These are phyloP conservation scores for Cheilosia vernalis DNA, from an alignment of 2,888 invertebrate species.

Conservation along the genomic window DNA sequence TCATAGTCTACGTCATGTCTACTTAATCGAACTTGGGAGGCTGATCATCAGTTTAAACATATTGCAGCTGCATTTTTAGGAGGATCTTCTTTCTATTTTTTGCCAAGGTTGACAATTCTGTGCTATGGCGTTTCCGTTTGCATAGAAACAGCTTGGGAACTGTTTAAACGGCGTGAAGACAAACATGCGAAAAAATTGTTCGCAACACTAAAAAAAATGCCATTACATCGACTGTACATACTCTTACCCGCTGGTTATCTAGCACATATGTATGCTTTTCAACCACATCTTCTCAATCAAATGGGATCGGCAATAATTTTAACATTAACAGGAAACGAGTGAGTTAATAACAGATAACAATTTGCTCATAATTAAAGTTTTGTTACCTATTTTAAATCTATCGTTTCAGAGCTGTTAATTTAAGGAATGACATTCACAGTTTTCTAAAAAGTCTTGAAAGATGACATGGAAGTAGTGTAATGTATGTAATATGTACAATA, in stretches of 20 bases:
- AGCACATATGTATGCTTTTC: constrained; percentile 74
- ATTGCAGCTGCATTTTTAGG: constrained; percentile 78
- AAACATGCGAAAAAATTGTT: constrained; percentile 24
- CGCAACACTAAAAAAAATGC: constrained; percentile 9
- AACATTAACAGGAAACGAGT: constrained; percentile 45
- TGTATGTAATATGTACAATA: no score
- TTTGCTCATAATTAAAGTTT: not conserved
- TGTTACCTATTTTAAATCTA: no score
- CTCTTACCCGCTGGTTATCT: constrained; percentile 70
- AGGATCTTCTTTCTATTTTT: constrained; percentile 77
- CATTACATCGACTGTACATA: constrained; percentile 63
- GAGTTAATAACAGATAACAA: not conserved
- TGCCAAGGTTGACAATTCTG: constrained; percentile 77
- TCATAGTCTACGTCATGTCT: constrained; percentile 77
- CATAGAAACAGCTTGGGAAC: constrained; percentile 76
- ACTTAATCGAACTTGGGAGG: constrained; percentile 67
- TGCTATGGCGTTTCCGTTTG: constrained; percentile 77
- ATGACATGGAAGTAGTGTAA: not conserved
- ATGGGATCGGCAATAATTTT: constrained; percentile 42
- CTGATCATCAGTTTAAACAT: constrained; percentile 70
- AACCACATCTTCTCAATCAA: constrained; percentile 51
- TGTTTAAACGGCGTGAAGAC: constrained; percentile 39
- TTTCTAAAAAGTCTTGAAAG: constrained; percentile 23
- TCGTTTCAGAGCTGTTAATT: constrained; percentile 26
- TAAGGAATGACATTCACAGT: not conserved